A percentile compares a stretch with the other conserved stretches of the same genome.
Evolutionary conservation across 2,797 vertebrate species (phyloP).

Genomic region (Megalops cyprinoides): DNA sequence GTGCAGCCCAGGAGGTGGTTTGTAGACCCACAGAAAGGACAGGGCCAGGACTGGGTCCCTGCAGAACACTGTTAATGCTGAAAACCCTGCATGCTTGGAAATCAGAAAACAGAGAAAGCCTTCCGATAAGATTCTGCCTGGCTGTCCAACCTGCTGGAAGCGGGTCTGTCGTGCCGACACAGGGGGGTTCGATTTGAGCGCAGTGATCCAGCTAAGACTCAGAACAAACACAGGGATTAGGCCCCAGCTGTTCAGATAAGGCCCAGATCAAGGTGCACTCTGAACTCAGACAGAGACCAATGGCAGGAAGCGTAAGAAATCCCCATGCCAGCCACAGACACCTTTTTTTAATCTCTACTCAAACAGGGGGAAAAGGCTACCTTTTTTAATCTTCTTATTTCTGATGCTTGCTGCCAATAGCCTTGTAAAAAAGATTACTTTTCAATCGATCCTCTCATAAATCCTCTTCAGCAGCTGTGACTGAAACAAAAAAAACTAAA

Average conservation of each 20-base stretch:
- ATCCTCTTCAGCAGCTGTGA: slow-evolving; percentile 21
- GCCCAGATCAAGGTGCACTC: slow-evolving; percentile 7
- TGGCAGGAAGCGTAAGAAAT: slow-evolving; percentile 18
- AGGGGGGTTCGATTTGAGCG: not conserved
- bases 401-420: slow-evolving; percentile 18
- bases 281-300: slow-evolving; percentile 5
- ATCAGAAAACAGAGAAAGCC: not conserved
- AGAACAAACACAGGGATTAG: slow-evolving; percentile 12
- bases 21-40: not conserved
- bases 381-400: slow-evolving; percentile 25
- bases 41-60: not conserved
- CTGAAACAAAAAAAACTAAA: slow-evolving; percentile 12
- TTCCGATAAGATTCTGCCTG: not conserved
- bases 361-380: slow-evolving; percentile 18
- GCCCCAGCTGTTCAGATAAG: slow-evolving; percentile 19
- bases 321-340: not conserved
- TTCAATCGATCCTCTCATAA: slow-evolving; percentile 23
- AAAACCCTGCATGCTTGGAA: not conserved
- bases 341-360: slow-evolving; percentile 21
- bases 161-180: not conserved
- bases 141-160: not conserved
- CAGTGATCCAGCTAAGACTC: not conserved
- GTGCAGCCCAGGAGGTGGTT: not conserved
- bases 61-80: slow-evolving; percentile 8
- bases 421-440: slow-evolving; percentile 23